Base-by-base conservation (phyloP, 2,113 vertebrate species). In the Oostethus manadensis region DNA sequence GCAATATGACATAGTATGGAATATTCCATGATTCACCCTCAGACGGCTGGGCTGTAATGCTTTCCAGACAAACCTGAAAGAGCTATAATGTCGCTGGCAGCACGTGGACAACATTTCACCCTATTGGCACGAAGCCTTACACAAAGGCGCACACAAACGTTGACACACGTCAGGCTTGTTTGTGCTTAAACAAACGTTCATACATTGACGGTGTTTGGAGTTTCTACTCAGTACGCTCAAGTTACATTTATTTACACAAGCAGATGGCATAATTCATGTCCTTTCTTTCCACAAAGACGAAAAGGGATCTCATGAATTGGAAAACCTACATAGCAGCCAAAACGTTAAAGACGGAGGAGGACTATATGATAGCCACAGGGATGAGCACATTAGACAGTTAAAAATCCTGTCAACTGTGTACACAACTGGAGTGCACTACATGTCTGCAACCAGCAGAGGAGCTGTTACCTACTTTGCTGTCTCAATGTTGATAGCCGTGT, bases 161-260 rank as follows among this genome's bases (percentile, higher is more conserved):
- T 10, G 48, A 13, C 50, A 10, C 50, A 16, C 2, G 53, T 55
- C 53, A 16, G 15, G 59, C 21, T 29, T 74, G 73, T 61, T 80
- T 78, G 62, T 68, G 53, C 66, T 68, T 58, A 79, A 82, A 82
- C 69, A 72, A 77, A 71, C 5, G 44, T 53, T 60, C 8, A 35
- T 59, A 59, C 49, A 10, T 8, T 11, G 50, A 40, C 29, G 15
- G 26, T 68, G 56, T 74, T 65, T 78, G 55, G 22, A 61, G 61
- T 80, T 73, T 74, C 67, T 60, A 56, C 68, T 49, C 59, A 6
- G 23, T 59, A n/a, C 0, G 60, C 47, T 75, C 66, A 21, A 2
- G 8, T 77, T 62, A 68, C 66, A 58, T 44, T 11, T 29, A 29
- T 51, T 0, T 23, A 68, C 48, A 64, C 42, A 56, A 51, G 50